Base-by-base conservation (phyloP, 1,140 invertebrate genomes). In the Drosophila suzukii region DNA sequence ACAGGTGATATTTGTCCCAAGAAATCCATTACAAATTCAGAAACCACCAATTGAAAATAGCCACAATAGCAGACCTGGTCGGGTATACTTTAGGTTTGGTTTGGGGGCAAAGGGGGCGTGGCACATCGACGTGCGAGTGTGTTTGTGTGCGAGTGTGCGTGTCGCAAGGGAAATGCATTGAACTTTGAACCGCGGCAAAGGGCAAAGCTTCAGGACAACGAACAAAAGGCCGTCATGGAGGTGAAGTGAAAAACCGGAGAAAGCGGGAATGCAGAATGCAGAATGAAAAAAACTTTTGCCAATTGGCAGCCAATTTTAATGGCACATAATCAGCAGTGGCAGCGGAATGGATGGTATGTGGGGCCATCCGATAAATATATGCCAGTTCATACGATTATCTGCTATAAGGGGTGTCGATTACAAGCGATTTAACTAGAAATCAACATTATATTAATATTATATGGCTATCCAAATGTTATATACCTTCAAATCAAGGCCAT, bases 271-370 rank as follows among this genome's bases (percentile, higher is more conserved):
- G 51, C 38, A 57, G 66, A 56, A 12, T 7, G 20, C 12, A 10
- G 24, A 38, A 20, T 24, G 27, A 38, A 66, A 27, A 74, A 75
- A 77, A 61, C 55, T 77, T 71, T 53, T 78, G 65, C 74, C 75
- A 78, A 78, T 78, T 78, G 75, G 75, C 75, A 78, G 75, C 75
- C 75, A 77, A 70, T 78, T 78, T 78, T 78, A 78, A 78, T 78
- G 74, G 75, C 73, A 75, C 73, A 75, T 75, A 75, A 75, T 75
- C 71, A 75, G 47, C 41, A 74, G 49, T 53, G 20, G 49, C 49
- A 51, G 49, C 49, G n/a, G n/a, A 32, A 39, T 34, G 24, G 36
- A 36, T 53, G 47, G 49, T 24, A 30, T 20, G 30, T 39, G 17
- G 41, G 49, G 24, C 13, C 24, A 38, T 60, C 66, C 46, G 51